phyloP scores from a whole-genome alignment of 2,113 vertebrate species.

The Phylloscopus trochiloides region DNA sequence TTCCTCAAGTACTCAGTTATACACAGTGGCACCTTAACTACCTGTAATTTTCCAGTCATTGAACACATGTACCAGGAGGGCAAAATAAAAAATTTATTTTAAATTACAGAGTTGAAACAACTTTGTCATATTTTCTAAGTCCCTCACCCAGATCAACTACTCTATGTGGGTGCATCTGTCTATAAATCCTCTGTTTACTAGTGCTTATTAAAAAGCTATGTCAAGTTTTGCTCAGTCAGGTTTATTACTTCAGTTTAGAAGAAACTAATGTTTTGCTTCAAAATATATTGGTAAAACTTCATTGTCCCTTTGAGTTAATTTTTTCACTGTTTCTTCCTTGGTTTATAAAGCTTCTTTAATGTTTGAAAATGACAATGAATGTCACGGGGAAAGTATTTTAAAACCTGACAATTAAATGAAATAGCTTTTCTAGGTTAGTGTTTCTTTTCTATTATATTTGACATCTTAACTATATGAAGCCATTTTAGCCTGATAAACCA shows the following conservation, averaged over 20 bases:
- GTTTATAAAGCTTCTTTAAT: background rate
- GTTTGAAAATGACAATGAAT: background rate
- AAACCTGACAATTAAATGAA: background rate
- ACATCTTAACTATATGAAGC: background rate
- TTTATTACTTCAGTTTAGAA: constrained; percentile 13
- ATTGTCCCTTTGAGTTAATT: background rate
- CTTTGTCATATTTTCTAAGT: constrained; percentile 37
- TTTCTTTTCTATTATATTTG: background rate
- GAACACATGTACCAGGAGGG: constrained; percentile 56
- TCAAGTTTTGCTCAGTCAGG: background rate
- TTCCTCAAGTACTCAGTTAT: constrained; percentile 65
- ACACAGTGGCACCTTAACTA: constrained; percentile 64
- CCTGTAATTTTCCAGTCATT: constrained; percentile 67
- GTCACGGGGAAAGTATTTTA: background rate
- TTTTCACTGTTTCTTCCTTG: background rate
- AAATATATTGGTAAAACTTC: background rate
- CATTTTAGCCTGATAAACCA: background rate
- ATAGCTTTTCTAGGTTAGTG: constrained; percentile 20
- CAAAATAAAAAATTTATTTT: constrained; percentile 69
- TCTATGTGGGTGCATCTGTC: background rate
- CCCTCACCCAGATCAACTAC: background rate
- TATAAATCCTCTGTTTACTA: constrained; percentile 14
- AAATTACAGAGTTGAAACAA: constrained; percentile 60
- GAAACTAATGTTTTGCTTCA: background rate
- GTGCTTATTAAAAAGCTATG: background rate